A percentile compares a stretch with the other conserved stretches of the same genome.
These are phyloP conservation scores for Heterotilapia buettikoferi DNA, from an alignment of 2,113 vertebrate genomes.

Conservation along the genomic window DNA sequence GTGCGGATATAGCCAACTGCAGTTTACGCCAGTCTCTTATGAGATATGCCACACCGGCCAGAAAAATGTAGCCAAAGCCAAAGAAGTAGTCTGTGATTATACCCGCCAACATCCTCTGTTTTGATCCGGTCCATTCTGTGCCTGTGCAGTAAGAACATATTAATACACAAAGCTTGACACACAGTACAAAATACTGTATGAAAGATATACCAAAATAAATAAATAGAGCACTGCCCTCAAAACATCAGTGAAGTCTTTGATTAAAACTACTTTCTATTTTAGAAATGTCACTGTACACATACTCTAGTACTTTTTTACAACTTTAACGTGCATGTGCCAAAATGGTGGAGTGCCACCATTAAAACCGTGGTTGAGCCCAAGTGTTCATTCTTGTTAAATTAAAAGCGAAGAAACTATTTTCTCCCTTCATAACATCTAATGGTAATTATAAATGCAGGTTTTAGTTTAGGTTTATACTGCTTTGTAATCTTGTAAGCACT, in stretches of 20 bases:
- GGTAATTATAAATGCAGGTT: background rate
- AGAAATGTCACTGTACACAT: background rate
- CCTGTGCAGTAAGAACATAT: slow-evolving; percentile 55
- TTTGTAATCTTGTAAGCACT: background rate
- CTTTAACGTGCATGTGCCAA: background rate
- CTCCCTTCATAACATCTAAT: background rate
- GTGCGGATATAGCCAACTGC: slow-evolving; percentile 80
- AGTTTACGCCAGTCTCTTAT: slow-evolving; percentile 84
- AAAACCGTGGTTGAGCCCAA: background rate
- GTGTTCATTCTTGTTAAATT: background rate
- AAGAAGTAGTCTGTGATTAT: slow-evolving; percentile 79
- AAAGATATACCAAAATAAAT: background rate
- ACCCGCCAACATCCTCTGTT: slow-evolving; percentile 74
- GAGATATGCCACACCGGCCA: slow-evolving; percentile 80
- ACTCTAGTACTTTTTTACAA: background rate
- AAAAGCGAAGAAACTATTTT: background rate
- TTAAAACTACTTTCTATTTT: background rate
- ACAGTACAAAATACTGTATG: background rate
- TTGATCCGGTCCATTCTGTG: slow-evolving; percentile 84
- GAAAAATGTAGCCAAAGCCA: slow-evolving; percentile 81
- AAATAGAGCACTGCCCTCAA: background rate
- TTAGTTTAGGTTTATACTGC: background rate
- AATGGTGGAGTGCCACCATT: background rate
- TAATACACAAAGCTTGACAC: background rate
- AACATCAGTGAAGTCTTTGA: background rate